phyloP scores from a whole-genome alignment of 2,113 vertebrate species.

The Heterocephalus glaber region DNA sequence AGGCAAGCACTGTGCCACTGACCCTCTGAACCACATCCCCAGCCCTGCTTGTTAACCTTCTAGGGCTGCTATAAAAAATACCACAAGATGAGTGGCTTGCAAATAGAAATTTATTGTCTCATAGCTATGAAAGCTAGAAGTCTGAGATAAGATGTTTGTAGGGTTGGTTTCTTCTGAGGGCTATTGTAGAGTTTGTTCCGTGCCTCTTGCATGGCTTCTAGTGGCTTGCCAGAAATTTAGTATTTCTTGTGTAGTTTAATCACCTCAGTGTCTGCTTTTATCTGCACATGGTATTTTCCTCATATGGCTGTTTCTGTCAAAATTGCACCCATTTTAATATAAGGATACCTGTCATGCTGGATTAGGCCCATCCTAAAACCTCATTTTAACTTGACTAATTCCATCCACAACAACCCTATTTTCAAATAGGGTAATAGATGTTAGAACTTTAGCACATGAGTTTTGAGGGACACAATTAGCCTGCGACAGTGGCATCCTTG shows the following conservation, averaged over 20 bases:
- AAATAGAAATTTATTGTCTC: not conserved
- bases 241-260: conserved; percentile 1
- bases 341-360: not conserved
- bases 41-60: not conserved
- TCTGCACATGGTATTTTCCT: not conserved
- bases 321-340: not conserved
- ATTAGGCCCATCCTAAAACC: not conserved
- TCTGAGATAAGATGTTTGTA: not conserved
- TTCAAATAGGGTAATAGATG: conserved; percentile 3
- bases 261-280: not conserved
- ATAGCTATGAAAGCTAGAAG: not conserved
- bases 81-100: not conserved
- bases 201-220: not conserved
- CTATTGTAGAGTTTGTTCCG: not conserved
- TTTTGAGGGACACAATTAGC: not conserved
- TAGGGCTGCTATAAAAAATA: not conserved
- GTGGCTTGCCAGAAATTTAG: conserved; percentile 13
- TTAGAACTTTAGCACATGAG: not conserved
- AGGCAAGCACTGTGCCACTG: too few relatives aligned
- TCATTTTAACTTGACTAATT: conserved; percentile 10
- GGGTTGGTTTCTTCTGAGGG: not conserved
- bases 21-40: too few relatives aligned
- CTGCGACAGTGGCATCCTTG: not conserved
- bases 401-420: not conserved
- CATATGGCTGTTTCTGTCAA: not conserved